phyloP scores from a whole-genome alignment of 2,797 vertebrate genomes.

The Hoplostethus atlanticus region DNA sequence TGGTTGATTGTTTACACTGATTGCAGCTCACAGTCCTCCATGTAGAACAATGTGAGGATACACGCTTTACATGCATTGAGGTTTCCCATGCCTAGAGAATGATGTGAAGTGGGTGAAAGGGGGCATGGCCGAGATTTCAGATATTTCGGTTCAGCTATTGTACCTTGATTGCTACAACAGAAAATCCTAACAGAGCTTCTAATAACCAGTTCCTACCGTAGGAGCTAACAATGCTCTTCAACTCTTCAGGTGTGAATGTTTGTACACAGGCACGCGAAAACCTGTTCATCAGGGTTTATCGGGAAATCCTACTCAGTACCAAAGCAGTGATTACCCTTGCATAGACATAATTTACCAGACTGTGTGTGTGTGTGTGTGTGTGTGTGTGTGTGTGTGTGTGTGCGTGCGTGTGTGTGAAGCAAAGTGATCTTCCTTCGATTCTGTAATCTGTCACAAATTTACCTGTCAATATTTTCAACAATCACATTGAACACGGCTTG shows the following conservation, averaged over 20 bases:
- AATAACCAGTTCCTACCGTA: constrained; percentile 12
- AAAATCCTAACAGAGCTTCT: constrained; percentile 19
- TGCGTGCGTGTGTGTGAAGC: no score
- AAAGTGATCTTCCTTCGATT: no score
- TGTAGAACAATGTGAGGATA: constrained; percentile 82
- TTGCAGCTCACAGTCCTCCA: constrained; percentile 46
- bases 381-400: no score
- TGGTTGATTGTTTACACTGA: constrained; percentile 71
- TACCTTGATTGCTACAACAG: constrained; percentile 28
- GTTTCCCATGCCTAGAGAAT: constrained; percentile 61
- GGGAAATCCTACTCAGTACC: background rate
- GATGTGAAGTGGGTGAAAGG: constrained; percentile 61
- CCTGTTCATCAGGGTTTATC: no score
- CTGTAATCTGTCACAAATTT: no score
- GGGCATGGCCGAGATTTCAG: constrained; percentile 17
- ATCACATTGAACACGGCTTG: no score
- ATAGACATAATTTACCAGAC: no score
- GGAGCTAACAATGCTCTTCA: constrained; percentile 28
- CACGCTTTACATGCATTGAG: constrained; percentile 53
- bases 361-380: no score
- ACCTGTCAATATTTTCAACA: no score
- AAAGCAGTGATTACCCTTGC: background rate
- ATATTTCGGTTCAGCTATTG: constrained; percentile 32
- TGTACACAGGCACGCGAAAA: background rate
- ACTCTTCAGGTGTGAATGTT: constrained; percentile 9